Conservation (phyloP, 2,888 invertebrate genomes). For the Trichopoda pennipes region DNA sequence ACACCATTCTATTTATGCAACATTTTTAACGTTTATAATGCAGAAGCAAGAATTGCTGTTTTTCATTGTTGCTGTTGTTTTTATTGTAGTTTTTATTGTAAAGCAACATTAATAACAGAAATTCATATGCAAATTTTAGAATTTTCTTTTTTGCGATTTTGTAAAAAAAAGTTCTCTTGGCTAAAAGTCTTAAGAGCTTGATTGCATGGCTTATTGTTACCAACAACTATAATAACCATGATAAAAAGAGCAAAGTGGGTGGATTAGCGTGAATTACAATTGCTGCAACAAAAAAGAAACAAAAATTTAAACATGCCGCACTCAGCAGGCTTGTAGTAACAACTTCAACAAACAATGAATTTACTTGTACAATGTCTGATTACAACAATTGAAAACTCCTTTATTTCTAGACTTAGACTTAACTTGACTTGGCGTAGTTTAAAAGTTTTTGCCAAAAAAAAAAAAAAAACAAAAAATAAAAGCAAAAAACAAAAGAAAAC, state of each 20-base stretch:
- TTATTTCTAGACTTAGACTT: conserved; percentile 39
- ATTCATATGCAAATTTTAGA: conserved; percentile 71
- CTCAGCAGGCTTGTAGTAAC: conserved; percentile 62
- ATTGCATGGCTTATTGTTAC: conserved; percentile 43
- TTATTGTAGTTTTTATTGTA: conserved; percentile 27
- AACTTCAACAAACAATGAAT: conserved; percentile 53
- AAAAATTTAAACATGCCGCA: conserved; percentile 61
- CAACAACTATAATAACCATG: conserved; percentile 17
- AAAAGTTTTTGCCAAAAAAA: conserved; percentile 31
- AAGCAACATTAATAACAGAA: conserved; percentile 69
- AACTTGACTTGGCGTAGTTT: conserved; percentile 28
- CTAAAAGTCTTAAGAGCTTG: conserved; percentile 42
- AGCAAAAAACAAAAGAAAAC: conserved; percentile 1
- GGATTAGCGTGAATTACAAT: conserved; percentile 72
- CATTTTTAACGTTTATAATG: conserved; percentile 60
- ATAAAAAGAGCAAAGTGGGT: conserved; percentile 68
- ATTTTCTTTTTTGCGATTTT: background rate
- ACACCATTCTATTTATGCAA: conserved; percentile 52
- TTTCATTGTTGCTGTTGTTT: no score
- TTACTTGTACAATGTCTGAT: conserved; percentile 44
- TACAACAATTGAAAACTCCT: conserved; percentile 61
- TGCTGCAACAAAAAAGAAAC: conserved; percentile 63
- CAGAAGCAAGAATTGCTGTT: conserved; percentile 29
- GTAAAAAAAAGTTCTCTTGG: conserved; percentile 28
- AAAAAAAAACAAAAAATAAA: no score